Evolutionary conservation across 2,888 invertebrate species (phyloP).

Genomic region (Leptarthrus brevirostris): DNA sequence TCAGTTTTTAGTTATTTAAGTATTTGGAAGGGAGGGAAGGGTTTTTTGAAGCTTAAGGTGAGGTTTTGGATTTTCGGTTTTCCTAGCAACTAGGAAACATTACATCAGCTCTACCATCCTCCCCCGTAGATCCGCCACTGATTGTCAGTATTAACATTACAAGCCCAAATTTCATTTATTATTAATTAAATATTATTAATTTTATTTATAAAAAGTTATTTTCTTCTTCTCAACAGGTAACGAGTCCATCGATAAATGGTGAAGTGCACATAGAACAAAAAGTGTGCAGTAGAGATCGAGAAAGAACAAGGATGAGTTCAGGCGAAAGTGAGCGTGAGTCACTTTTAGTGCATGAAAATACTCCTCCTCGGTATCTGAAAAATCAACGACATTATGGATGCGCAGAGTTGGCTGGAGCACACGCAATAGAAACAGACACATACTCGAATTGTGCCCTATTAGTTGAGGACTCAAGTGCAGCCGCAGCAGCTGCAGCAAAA

Average conservation of each 20-base stretch:
- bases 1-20: no score
- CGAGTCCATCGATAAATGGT: conserved; percentile 56
- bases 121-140: no score
- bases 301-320: conserved; percentile 56
- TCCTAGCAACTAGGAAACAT: no score
- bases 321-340: conserved; percentile 58
- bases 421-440: conserved; percentile 70
- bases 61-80: no score
- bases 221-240: conserved; percentile 51
- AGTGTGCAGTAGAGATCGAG: conserved; percentile 57
- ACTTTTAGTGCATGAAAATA: conserved; percentile 55
- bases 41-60: no score
- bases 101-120: no score
- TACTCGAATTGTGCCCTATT: conserved; percentile 72
- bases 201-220: background rate
- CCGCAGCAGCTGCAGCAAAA: conserved; percentile 68
- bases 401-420: conserved; percentile 40
- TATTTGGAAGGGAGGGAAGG: no score
- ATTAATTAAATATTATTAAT: no score
- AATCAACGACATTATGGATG: conserved; percentile 56
- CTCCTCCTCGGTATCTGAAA: conserved; percentile 53
- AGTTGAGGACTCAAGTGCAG: conserved; percentile 65
- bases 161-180: no score
- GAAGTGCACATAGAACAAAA: conserved; percentile 57
- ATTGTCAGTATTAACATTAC: no score